phyloP scores from a whole-genome alignment of 2,797 vertebrate species.

The Mormyrus proboscirostris region DNA sequence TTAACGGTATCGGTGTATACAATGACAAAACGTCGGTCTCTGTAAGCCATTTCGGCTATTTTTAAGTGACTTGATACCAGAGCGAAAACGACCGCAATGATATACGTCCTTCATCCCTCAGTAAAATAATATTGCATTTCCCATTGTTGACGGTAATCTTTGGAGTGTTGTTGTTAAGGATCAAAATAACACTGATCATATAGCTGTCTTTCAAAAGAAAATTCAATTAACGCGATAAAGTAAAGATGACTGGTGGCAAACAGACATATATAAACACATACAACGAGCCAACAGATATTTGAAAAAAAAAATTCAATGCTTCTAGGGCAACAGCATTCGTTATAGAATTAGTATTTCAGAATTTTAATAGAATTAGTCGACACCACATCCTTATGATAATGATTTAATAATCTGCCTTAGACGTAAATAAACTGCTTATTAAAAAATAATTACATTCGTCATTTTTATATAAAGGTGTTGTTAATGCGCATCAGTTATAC shows the following conservation, averaged over 20 bases:
- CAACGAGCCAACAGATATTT: slow-evolving; percentile 44
- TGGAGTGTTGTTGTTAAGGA: not conserved
- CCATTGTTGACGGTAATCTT: not conserved
- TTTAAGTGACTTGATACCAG: not conserved
- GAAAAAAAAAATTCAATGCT: slow-evolving; percentile 51
- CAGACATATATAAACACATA: slow-evolving; percentile 39
- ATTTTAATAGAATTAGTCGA: slow-evolving; percentile 53
- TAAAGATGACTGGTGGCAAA: slow-evolving; percentile 54
- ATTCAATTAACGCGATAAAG: slow-evolving; percentile 71
- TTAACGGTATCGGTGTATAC: not conserved
- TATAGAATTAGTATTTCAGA: slow-evolving; percentile 49
- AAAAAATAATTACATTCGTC: slow-evolving; percentile 38
- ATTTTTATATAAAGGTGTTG: slow-evolving; percentile 49
- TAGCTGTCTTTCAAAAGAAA: slow-evolving; percentile 60
- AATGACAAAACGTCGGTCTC: not conserved
- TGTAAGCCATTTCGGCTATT: not conserved
- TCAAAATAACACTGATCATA: slow-evolving; percentile 56
- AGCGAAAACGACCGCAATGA: not conserved
- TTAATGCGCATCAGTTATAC: slow-evolving; percentile 44
- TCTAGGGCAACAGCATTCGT: slow-evolving; percentile 44
- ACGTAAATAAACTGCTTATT: slow-evolving; percentile 54
- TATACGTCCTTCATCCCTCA: not conserved
- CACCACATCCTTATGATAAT: slow-evolving; percentile 48
- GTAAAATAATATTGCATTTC: not conserved
- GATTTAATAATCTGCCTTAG: slow-evolving; percentile 56